Evolutionary conservation across 2,888 invertebrate species (phyloP).

Genomic region (Eupelmus urozonus): DNA sequence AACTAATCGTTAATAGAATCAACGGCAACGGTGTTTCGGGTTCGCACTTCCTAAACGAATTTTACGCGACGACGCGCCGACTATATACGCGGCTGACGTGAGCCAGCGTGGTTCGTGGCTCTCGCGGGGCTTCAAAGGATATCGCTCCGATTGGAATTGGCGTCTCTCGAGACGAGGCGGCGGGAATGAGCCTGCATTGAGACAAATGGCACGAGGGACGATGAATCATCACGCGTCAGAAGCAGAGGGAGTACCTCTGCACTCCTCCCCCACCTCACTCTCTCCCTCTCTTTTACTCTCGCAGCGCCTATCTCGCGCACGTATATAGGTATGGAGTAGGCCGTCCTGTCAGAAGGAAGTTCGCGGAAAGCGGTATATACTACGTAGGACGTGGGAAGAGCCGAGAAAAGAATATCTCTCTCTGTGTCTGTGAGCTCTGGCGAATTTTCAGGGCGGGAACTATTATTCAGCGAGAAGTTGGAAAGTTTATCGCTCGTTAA

Average conservation of each 20-base stretch:
- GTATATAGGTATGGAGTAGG: background rate
- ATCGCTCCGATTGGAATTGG: conserved; percentile 66
- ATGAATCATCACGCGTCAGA: conserved; percentile 72
- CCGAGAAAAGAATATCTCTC: conserved; percentile 31
- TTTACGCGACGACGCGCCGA: background rate
- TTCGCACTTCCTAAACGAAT: background rate
- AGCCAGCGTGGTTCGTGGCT: background rate
- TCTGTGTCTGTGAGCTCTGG: background rate
- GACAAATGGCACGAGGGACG: conserved; percentile 70
- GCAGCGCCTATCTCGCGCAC: background rate
- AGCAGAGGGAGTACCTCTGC: conserved; percentile 57
- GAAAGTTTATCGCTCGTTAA: conserved; percentile 10
- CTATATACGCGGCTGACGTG: background rate
- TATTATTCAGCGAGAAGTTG: background rate
- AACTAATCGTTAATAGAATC: background rate
- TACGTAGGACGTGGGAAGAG: conserved; percentile 12
- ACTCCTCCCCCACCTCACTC: too few relatives aligned
- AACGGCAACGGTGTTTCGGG: too few relatives aligned
- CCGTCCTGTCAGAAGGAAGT: conserved; percentile 58
- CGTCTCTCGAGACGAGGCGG: conserved; percentile 63
- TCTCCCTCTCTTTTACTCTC: background rate
- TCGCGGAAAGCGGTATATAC: conserved; percentile 45
- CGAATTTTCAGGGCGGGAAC: background rate
- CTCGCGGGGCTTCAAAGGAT: conserved; percentile 62
- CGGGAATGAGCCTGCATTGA: conserved; percentile 68